A percentile compares a stretch with the other conserved stretches of the same genome.
Conservation (phyloP, 30 jellyfish, hydroid and myxozoan species). For the Haliclystus octoradiatus region DNA sequence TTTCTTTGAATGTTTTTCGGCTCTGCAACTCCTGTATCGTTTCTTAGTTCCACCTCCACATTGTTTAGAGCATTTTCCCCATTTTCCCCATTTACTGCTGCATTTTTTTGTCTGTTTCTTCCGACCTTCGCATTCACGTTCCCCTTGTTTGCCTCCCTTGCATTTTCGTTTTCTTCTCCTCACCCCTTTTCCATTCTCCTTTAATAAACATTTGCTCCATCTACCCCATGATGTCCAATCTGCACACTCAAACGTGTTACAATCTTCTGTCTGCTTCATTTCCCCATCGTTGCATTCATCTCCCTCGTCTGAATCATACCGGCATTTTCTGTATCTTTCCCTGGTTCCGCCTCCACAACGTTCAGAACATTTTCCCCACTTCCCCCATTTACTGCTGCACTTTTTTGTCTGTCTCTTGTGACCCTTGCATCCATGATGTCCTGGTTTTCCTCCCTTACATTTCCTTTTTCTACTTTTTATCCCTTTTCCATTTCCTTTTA, state of each 20-base stretch:
- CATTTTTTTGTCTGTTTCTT: not conserved
- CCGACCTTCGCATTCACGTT: not conserved
- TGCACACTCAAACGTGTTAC: not conserved
- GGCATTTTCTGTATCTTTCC: too few relatives aligned
- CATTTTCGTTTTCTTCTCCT: not conserved
- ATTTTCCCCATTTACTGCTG: not conserved
- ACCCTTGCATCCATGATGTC: not conserved
- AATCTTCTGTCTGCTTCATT: too few relatives aligned
- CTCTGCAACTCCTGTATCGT: too few relatives aligned
- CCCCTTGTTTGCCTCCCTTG: not conserved
- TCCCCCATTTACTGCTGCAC: not conserved
- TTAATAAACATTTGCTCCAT: not conserved
- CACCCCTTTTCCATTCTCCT: not conserved
- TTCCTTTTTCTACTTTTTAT: not conserved
- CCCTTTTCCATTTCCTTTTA: not conserved
- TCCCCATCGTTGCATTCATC: too few relatives aligned
- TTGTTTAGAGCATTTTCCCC: not conserved
- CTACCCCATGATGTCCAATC: not conserved
- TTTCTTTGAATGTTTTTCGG: too few relatives aligned
- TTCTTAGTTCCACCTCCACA: constrained; percentile 1
- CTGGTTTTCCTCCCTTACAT: not conserved
- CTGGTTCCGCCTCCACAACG: not conserved
- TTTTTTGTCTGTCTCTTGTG: not conserved
- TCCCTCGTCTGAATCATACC: too few relatives aligned
- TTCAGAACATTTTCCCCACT: not conserved